Percentiles rank a stretch among this genome's conserved stretches.
phyloP scores from a whole-genome alignment of 2,888 invertebrate species.

The Frankliniella fusca region DNA sequence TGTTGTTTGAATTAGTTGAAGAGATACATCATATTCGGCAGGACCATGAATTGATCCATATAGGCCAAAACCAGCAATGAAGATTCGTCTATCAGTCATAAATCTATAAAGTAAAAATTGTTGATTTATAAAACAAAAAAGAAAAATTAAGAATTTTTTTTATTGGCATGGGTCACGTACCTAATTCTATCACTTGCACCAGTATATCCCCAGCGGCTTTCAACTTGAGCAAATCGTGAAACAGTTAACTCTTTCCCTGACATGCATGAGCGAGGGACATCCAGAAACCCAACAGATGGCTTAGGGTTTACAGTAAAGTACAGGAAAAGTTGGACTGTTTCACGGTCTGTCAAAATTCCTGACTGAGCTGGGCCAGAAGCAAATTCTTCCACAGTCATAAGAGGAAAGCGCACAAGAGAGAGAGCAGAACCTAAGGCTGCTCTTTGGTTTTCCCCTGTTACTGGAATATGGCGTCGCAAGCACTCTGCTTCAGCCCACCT shows the following conservation, averaged over 20 bases:
- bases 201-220: conserved; percentile 78
- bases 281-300: conserved; percentile 65
- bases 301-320: conserved; percentile 73
- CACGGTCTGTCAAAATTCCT: conserved; percentile 68
- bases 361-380: conserved; percentile 72
- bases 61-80: conserved; percentile 77
- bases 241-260: conserved; percentile 71
- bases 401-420: conserved; percentile 70
- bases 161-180: conserved; percentile 45
- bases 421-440: conserved; percentile 65
- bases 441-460: conserved; percentile 65
- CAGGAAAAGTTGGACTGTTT: conserved; percentile 68
- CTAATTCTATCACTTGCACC: conserved; percentile 76
- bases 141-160: conserved; percentile 6
- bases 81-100: conserved; percentile 73
- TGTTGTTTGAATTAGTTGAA: conserved; percentile 67
- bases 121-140: conserved; percentile 25
- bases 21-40: conserved; percentile 70
- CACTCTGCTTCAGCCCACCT: conserved; percentile 75
- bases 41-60: conserved; percentile 78
- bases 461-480: conserved; percentile 59
- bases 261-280: conserved; percentile 70
- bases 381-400: conserved; percentile 83
- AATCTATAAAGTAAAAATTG: conserved; percentile 55
- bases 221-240: conserved; percentile 65